A percentile compares a stretch with the other conserved stretches of the same genome.
Evolutionary conservation across 2,113 vertebrate genomes (phyloP).

Genomic region (Charina bottae): DNA sequence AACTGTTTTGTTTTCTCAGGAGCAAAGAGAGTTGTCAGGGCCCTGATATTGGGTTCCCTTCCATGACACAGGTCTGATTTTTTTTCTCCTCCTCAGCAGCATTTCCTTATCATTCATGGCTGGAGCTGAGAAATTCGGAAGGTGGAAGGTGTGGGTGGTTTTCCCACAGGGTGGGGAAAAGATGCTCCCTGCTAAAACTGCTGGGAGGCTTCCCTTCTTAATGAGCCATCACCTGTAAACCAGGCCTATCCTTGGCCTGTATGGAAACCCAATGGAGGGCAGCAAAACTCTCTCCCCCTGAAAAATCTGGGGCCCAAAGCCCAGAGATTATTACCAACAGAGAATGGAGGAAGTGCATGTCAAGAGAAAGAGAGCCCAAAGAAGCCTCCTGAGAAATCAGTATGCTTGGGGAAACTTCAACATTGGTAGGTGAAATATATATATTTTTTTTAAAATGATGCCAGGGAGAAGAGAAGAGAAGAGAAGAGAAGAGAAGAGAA

Average conservation of each 20-base stretch:
- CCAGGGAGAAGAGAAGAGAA: not conserved
- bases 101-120: not conserved
- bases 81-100: not conserved
- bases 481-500: too few relatives aligned
- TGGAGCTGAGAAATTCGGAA: not conserved
- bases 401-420: not conserved
- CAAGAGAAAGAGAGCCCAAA: not conserved
- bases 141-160: too few relatives aligned
- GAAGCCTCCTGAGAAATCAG: not conserved
- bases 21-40: conserved; percentile 22
- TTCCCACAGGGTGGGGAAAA: too few relatives aligned
- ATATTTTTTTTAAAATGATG: not conserved
- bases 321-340: not conserved
- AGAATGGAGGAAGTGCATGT: not conserved
- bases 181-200: not conserved
- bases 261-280: not conserved
- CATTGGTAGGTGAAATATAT: not conserved
- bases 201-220: not conserved
- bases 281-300: not conserved
- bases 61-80: not conserved
- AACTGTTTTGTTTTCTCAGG: conserved; percentile 27
- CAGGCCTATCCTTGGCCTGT: not conserved
- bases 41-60: conserved; percentile 4
- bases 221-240: not conserved
- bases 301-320: not conserved